Base-by-base conservation (phyloP, 2,113 vertebrate genomes). In the Laticauda laticaudata region DNA sequence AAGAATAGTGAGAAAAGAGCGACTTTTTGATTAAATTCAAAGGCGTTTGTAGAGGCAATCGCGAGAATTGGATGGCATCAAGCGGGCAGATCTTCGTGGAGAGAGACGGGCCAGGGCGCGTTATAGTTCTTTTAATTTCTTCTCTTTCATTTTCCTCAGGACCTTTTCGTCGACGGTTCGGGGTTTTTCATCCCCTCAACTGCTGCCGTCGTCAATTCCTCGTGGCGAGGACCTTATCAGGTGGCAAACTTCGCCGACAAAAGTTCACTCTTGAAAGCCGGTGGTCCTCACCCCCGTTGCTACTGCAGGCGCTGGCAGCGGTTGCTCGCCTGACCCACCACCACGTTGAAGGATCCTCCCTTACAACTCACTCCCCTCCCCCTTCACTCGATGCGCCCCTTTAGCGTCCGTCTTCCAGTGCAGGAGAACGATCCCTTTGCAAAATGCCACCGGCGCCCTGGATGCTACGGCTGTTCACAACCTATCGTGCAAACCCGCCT, bases 231-330 rank as follows among this genome's bases (percentile, higher is more conserved):
- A 39, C 45, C 64, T 86, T 86, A 15, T 61, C 55, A 3, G 6
- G 26, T 3, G 23, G 91, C 85, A 14, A 87, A 92, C 91, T 61
- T 92, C 29, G 43, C 29, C 81, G 20, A 29, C 39, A 11, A 64
- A 87, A 87, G 56, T 87, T 53, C 56, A 14, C n/a, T 3, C 55
- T 23, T 6, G 54, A 39, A 56, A 89, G 34, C 8, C 54, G n/a
- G 9, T 1, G 10, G 10, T 12, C 15, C 24, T 48, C 51, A 2
- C 51, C 39, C 14, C 8, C 3, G 10, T 1, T 51, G 55, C 14
- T 56, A 20, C 2, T 24, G 11, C 26, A 24, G 3, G 0, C 5
- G 11, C 26, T 39, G 3, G 0, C 9, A 2, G 5, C 69, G 18
- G 34, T 2, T 18, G 18, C 91, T 5, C 23, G 14, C 14, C 29